Evolutionary conservation across 2,113 vertebrate species (phyloP).

Genomic region (Syrmaticus mikado): DNA sequence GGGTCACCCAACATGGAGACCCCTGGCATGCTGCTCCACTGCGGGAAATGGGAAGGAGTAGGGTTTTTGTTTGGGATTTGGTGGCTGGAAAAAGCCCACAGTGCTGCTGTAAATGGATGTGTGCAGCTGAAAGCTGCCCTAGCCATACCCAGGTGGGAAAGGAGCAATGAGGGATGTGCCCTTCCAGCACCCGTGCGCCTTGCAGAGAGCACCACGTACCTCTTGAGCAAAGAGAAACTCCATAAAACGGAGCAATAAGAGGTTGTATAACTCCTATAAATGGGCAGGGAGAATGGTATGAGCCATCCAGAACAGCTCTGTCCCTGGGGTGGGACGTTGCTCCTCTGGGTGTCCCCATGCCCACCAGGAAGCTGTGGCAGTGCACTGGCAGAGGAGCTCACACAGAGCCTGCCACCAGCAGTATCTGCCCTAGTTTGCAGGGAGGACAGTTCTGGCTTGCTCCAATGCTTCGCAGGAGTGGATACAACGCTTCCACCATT

Average conservation of each 20-base stretch:
- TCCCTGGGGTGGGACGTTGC: neutral
- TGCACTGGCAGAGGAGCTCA: too few species aligned
- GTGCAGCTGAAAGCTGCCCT: neutral
- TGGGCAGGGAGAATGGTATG: neutral
- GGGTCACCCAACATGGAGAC: neutral
- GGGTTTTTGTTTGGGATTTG: neutral
- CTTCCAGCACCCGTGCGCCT: rapidly evolving
- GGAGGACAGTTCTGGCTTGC: too few species aligned
- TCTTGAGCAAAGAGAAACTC: neutral
- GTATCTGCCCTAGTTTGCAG: neutral
- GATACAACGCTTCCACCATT: rapidly evolving
- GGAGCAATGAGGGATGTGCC: too few species aligned
- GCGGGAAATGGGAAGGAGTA: neutral
- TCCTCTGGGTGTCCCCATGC: neutral
- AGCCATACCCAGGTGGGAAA: rapidly evolving
- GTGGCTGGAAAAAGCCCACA: neutral
- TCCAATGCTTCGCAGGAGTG: neutral
- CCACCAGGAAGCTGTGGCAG: neutral
- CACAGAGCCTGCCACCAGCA: neutral
- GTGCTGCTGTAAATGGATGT: neutral
- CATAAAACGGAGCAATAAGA: too few species aligned
- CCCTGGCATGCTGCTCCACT: neutral
- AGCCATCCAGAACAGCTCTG: neutral
- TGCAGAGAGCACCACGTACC: neutral
- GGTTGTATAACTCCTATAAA: neutral